phyloP scores from a whole-genome alignment of 2,797 vertebrate species.

The Ceryle rudis region DNA sequence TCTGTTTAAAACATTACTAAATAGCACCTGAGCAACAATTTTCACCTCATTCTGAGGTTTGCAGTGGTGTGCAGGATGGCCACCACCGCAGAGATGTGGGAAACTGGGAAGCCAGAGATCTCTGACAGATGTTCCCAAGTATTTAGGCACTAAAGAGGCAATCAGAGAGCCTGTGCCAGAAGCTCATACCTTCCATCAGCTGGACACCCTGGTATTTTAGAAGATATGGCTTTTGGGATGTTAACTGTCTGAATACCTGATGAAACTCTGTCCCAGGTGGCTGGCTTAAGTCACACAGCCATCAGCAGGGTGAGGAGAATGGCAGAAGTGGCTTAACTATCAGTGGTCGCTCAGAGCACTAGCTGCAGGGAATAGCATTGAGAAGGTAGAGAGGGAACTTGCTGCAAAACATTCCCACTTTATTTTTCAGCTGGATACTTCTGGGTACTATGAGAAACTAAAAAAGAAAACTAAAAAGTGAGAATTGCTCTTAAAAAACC shows the following conservation, averaged over 20 bases:
- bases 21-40: neutral
- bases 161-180: neutral
- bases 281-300: neutral
- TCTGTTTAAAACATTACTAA: neutral
- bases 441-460: neutral
- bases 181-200: neutral
- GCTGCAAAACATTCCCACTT: neutral
- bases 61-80: neutral
- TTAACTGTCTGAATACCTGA: neutral
- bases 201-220: neutral
- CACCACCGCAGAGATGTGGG: neutral
- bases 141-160: neutral
- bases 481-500: neutral
- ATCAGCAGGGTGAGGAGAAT: neutral
- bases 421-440: neutral
- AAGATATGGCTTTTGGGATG: neutral
- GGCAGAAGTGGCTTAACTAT: neutral
- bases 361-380: neutral
- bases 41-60: neutral
- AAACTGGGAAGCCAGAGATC: neutral
- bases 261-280: neutral
- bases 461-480: neutral
- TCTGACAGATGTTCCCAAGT: neutral
- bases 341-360: neutral
- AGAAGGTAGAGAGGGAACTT: neutral